These are phyloP conservation scores for Apodemus agrarius DNA, from an alignment of 2,797 vertebrate genomes.

Conservation along the genomic window DNA sequence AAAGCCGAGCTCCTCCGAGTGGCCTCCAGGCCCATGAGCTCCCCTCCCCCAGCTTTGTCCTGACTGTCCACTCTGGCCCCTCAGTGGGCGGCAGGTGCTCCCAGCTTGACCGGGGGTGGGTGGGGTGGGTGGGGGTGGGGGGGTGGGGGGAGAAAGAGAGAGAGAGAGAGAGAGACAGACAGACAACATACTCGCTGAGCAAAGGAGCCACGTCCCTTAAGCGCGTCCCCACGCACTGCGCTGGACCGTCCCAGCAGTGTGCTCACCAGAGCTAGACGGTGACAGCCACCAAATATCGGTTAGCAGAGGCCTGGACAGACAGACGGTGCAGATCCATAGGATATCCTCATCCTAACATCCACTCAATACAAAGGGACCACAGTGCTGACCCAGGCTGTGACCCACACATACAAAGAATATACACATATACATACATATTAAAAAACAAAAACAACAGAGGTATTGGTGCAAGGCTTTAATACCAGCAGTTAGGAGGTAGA, in stretches of 20 bases:
- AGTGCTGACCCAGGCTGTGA: rapidly evolving
- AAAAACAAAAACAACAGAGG: background rate
- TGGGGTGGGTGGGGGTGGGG: no score
- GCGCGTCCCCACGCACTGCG: rapidly evolving
- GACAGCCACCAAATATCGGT: background rate
- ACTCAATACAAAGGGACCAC: no score
- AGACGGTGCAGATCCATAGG: rapidly evolving
- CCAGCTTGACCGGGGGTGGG: background rate
- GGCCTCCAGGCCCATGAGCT: no score
- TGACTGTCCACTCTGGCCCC: rapidly evolving
- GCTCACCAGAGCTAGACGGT: background rate
- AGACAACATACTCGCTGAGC: background rate
- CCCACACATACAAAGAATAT: background rate
- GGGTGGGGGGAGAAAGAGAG: no score
- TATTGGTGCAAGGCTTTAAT: background rate
- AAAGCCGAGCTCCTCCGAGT: background rate
- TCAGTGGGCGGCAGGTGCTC: background rate
- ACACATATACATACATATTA: background rate
- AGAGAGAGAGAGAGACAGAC: no score
- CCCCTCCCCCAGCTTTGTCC: background rate
- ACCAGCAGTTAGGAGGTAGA: background rate
- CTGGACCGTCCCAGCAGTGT: rapidly evolving
- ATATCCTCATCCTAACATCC: background rate
- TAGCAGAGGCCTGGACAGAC: background rate
- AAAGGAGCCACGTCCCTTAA: background rate